Percentiles rank a stretch among this genome's conserved stretches.
phyloP scores from a whole-genome alignment of 2,113 vertebrate genomes.

The Limnothrissa miodon region DNA sequence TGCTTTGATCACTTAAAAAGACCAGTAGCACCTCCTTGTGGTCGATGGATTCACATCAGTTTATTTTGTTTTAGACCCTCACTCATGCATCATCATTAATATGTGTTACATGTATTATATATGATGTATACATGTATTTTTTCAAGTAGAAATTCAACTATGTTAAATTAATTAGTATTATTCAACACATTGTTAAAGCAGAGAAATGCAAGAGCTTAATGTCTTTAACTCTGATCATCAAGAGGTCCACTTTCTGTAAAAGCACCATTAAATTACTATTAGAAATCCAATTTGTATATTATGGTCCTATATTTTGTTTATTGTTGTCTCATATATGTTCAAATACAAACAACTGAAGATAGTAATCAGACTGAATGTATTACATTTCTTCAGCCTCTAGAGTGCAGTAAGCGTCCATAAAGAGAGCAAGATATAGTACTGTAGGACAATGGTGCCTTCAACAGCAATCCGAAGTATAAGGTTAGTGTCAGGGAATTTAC shows the following conservation, averaged over 20 bases:
- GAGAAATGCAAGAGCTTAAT: neutral
- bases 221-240: neutral
- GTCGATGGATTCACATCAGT: neutral
- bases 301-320: neutral
- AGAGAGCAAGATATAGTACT: neutral
- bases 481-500: neutral
- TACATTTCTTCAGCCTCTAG: neutral
- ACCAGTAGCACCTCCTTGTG: constrained; percentile 13
- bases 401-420: neutral
- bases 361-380: neutral
- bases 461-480: neutral
- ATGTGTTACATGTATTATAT: too few species aligned
- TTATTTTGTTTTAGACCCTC: neutral
- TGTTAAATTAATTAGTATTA: neutral
- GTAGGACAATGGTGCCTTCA: neutral
- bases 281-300: neutral
- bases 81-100: neutral
- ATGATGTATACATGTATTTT: too few species aligned
- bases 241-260: neutral
- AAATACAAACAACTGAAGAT: neutral
- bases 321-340: too few species aligned
- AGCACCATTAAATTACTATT: neutral
- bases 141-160: neutral
- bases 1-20: neutral
- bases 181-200: neutral